Evolutionary conservation across 2,888 invertebrate genomes (phyloP).

Genomic region (Lasioglossum calceatum): DNA sequence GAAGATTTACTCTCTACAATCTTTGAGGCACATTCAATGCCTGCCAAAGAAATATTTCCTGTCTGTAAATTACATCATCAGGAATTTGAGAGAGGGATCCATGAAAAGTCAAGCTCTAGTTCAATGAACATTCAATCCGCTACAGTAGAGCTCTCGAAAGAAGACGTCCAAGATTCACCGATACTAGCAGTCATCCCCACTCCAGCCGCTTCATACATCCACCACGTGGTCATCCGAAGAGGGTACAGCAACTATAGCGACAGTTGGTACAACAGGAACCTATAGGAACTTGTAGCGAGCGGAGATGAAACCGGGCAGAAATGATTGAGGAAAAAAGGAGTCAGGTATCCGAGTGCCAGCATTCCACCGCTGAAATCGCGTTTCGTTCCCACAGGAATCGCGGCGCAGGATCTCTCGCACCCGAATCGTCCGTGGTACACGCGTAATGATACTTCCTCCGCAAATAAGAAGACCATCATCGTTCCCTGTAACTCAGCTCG

Average conservation of each 20-base stretch:
- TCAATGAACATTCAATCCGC: neutral
- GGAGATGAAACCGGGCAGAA: neutral
- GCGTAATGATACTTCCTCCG: slow-evolving; percentile 7
- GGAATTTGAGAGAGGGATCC: no score
- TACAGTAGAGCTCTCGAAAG: neutral
- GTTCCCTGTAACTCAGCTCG: neutral
- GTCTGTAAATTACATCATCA: no score
- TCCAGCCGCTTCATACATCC: neutral
- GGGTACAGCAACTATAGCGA: neutral
- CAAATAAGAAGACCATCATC: slow-evolving; percentile 24
- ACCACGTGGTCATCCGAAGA: neutral
- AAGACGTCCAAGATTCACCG: neutral
- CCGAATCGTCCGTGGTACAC: neutral
- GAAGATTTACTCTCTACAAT: no score
- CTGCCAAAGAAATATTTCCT: no score
- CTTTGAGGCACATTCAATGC: no score
- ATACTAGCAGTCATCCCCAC: neutral
- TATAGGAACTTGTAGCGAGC: neutral
- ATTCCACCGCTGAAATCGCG: neutral
- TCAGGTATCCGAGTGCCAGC: neutral
- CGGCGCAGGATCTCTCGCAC: neutral
- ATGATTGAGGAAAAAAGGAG: neutral
- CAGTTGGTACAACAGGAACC: neutral
- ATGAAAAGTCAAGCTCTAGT: neutral
- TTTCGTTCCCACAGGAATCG: slow-evolving; percentile 2